Evolutionary conservation across 2,797 vertebrate genomes (phyloP), one percentile per base, ranked within the genome.

Genomic region (Carduelis carduelis): DNA sequence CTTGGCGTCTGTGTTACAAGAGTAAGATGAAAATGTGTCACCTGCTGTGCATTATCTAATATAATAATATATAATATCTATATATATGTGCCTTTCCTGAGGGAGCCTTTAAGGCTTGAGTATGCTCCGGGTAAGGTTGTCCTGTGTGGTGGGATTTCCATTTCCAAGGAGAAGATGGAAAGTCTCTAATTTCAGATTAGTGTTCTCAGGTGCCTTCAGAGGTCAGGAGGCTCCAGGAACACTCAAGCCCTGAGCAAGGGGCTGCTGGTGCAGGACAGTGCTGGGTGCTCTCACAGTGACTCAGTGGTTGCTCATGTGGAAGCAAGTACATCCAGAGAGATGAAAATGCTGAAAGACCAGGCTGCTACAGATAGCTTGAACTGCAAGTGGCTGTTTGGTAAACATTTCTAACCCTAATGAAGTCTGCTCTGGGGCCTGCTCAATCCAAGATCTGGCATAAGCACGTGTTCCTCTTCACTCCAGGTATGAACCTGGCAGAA

Each of bases 21-120:
- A 56, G 3, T 4, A 14, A 13, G n/a, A 32, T 21, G 57, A 69
- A 85, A 80, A 22, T 0, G 2, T 0, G 0, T 30, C 21, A 27
- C 11, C 75, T 18, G 27, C 53, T 53, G n/a, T 24, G 20, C 0
- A 1, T 68, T 37, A 17, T 30, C 6, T 34, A 41, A 61, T 8
- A 20, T 8, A 76, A 59, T 21, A n/a, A 39, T 21, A n/a, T 16
- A 21, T 28, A 46, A 20, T 47, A 18, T 34, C 9, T 39, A 0
- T 17, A 2, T 35, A 3, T 34, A 1, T 32, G 0, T 18, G 6
- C 5, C 6, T 82, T 83, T 89, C 75, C 39, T 47, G 20, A 60
- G 46, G 21, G 57, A 92, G 11, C 14, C 9, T 55, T 65, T 65
- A 32, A 35, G 17, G 8, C 8, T 20, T 9, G 30, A 3, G 11